Evolutionary conservation across 64 coral and sea anemone genomes (phyloP), one percentile per base, ranked within the genome.

Genomic region (Exaiptasia diaphana): DNA sequence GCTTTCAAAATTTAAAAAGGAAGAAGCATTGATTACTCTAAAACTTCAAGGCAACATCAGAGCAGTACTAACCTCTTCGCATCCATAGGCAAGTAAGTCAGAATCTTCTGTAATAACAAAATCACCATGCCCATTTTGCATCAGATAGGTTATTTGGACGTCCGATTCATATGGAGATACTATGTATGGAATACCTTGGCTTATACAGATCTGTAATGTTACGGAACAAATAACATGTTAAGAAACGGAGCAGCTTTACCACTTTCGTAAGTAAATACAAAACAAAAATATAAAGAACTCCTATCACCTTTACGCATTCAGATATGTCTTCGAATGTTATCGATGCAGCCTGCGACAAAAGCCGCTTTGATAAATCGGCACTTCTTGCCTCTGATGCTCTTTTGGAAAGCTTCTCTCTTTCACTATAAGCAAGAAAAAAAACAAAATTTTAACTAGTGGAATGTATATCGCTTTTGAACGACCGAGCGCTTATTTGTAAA

Each of bases 61-160:
- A 54, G 14, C 3, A 5, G 24, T 2, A 54, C 30, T 71, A 11
- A 81, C 78, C 78, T 81, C 67, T 46, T 64, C 2, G 30, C 78
- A 81, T 48, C 78, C 57, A 64, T 48, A 81, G 9, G 78, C 78
- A 79, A 79, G 76, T 26, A 79, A 35, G 50, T 79, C 76, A 8
- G 53, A 58, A 63, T 79, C 76, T 35, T 81, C 78, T 11, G 44
- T 64, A 21, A 81, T 65, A 11, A 27, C 78, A 64, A 67, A 46
- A 14, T 67, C 78, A 43, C 18, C 78, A 64, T 45, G 23, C 29
- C 58, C 78, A 5, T 64, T 41, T 37, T 40, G 32, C 18, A 71
- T 0, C 2, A 83, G 64, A 29, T 17, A 58, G n/a, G 80, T 65
- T 23, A 72, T 70, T 52, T 83, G 80, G 0, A 65, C 80, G 21